A percentile compares a stretch with the other conserved stretches of the same genome.
These are phyloP conservation scores for Porites lobata DNA, from an alignment of 92 coral and sea anemone species.

Conservation along the genomic window DNA sequence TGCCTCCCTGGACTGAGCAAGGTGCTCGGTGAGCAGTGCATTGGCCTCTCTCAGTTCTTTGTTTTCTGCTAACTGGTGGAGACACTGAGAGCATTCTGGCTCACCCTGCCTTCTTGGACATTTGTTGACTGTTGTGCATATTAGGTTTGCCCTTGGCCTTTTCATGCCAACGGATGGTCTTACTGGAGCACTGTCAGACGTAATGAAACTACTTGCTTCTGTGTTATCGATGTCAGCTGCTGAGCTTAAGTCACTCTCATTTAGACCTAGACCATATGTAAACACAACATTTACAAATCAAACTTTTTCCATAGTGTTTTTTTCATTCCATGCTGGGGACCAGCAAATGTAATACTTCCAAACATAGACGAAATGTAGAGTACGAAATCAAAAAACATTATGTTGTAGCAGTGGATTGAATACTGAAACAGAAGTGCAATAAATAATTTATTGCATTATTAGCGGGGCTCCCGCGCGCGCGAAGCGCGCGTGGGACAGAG, in stretches of 20 bases:
- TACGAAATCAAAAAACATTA: no score
- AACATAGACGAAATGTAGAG: no score
- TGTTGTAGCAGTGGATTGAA: no score
- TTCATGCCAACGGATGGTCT: slow-evolving; percentile 48
- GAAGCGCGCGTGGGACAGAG: no score
- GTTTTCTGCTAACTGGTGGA: slow-evolving; percentile 38
- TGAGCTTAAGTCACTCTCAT: slow-evolving; percentile 41
- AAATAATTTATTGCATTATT: no score
- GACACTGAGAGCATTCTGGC: slow-evolving; percentile 38
- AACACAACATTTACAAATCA: background rate
- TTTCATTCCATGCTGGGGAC: no score
- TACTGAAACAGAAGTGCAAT: no score
- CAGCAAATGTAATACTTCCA: no score
- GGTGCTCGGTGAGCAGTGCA: slow-evolving; percentile 34
- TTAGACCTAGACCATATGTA: slow-evolving; percentile 37
- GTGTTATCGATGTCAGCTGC: slow-evolving; percentile 43
- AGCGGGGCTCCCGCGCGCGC: no score
- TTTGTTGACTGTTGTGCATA: slow-evolving; percentile 17
- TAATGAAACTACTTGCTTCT: slow-evolving; percentile 32
- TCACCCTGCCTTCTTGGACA: slow-evolving; percentile 48
- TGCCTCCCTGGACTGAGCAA: background rate
- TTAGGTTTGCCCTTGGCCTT: slow-evolving; percentile 47
- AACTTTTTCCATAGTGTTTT: background rate
- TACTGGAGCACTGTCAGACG: background rate
- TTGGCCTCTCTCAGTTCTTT: slow-evolving; percentile 35